These are phyloP conservation scores for Tenthredo distinguenda DNA, from an alignment of 2,888 invertebrate species.

Conservation along the genomic window DNA sequence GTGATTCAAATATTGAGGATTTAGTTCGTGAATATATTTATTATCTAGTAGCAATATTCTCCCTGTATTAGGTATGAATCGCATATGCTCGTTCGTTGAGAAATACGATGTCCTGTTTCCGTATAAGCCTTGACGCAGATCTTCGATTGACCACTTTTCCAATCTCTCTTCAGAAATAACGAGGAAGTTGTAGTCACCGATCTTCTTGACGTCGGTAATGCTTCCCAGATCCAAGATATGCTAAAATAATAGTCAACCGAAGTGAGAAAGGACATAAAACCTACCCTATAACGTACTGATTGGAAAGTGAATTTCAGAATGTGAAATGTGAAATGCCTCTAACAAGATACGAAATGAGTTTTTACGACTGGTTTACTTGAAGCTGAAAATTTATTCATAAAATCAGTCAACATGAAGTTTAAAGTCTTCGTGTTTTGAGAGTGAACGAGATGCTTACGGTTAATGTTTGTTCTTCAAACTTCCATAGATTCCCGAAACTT, in stretches of 20 bases:
- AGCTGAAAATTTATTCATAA: not conserved
- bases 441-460: slow-evolving; percentile 65
- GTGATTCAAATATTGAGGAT: slow-evolving; percentile 47
- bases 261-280: slow-evolving; percentile 19
- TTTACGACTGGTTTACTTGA: slow-evolving; percentile 7
- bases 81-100: slow-evolving; percentile 54
- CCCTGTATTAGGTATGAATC: slow-evolving; percentile 58
- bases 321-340: slow-evolving; percentile 18
- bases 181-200: slow-evolving; percentile 61
- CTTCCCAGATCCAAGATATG: slow-evolving; percentile 65
- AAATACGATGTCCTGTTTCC: slow-evolving; percentile 40
- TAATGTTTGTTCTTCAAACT: slow-evolving; percentile 70
- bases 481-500: slow-evolving; percentile 77
- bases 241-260: slow-evolving; percentile 57
- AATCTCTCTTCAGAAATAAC: slow-evolving; percentile 56
- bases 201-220: slow-evolving; percentile 58
- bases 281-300: not conserved
- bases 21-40: slow-evolving; percentile 56
- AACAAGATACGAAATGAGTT: slow-evolving; percentile 3
- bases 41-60: slow-evolving; percentile 56
- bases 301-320: slow-evolving; percentile 40
- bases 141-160: slow-evolving; percentile 58
- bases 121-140: slow-evolving; percentile 54
- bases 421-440: not conserved
- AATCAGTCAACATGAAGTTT: not conserved